Base-by-base conservation (phyloP, 1,140 invertebrate genomes). In the Cydia pomonella region DNA sequence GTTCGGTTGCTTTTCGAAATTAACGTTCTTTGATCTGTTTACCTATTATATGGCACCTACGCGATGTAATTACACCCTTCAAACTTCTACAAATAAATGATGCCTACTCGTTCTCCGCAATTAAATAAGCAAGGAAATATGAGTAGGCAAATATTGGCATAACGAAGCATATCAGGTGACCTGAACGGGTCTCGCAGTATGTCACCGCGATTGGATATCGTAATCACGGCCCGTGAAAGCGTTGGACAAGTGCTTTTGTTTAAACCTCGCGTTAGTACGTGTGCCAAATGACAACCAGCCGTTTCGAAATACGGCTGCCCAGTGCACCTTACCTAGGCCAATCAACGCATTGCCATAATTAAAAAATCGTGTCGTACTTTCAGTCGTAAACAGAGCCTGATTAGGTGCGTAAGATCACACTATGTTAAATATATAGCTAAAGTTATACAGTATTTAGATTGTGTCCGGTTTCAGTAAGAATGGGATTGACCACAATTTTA, bases 261-360 rank as follows among this genome's bases (percentile, higher is more conserved):
- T 85, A 79, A 84, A 80, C 80, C 66, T 78, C 77, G 79, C 78
- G 81, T 83, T 83, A 85, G 82, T 83, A 85, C 89, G 90, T 87
- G 90, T 83, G 79, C 83, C 80, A 89, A 91, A 89, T 92, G 83
- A 89, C 85, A 90, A 92, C 88, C 79, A 87, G 84, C 83, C 84
- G 85, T 84, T 82, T 83, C 85, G 85, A 89, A 88, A 90, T 80
- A 84, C 81, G 75, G 62, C 76, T 76, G 76, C 77, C 82, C 29
- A 33, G n/a, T n/a, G n/a, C n/a, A n/a, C n/a, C 29, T 33, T 33
- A 7, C 6, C 29, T 7, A 38, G 33, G 7, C 33, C 78, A 78
- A 86, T 82, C 77, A 81, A 82, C 72, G 74, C 79, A 80, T 74
- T 73, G 74, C 75, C 78, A 69, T 73, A 75, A 76, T 69, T 66